Evolutionary conservation across 2,888 invertebrate species (phyloP), one percentile per base, ranked within the genome.

Genomic region (Acleris holmiana): DNA sequence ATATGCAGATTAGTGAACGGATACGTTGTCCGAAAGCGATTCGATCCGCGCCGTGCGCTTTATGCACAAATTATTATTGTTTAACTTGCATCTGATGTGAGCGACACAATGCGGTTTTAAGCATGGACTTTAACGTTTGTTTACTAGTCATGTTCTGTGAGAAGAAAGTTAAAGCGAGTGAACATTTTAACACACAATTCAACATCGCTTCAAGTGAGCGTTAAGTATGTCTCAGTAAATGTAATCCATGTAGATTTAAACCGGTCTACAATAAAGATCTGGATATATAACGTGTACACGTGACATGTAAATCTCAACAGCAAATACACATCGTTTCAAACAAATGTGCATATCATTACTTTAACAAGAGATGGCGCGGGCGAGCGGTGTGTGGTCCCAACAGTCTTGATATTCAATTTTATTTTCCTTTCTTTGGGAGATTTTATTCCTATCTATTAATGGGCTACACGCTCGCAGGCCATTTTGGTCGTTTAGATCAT

Each of bases 331-430:
- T 78, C 78, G 77, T 79, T 81, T 82, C 76, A 86, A 89, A 89
- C 86, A 88, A 89, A 91, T 90, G 89, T 90, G 88, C 91, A 90
- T 91, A 88, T 89, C 89, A 91, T 91, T 91, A 91, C 75, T 81
- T 80, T 82, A 85, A 85, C 86, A 82, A 82, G 82, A 85, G 80
- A 80, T 76, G 78, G 82, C 75, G 76, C 76, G 72, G 69, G 70
- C 76, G 74, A 76, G 73, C 77, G 77, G 83, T 88, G 91, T 92
- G 91, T 92, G 91, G 91, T 91, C 91, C 78, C 75, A 71, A 75
- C 79, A 55, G 49, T 60, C 65, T 77, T 79, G 78, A 79, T 83
- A 82, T 78, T 78, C 83, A 75, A 76, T 74, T 77, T 83, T 74
- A 77, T 76, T 82, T 83, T 83, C 82, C 80, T 77, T 78, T 71